A percentile compares a stretch with the other conserved stretches of the same genome.
phyloP scores from a whole-genome alignment of 2,797 vertebrate genomes.

The Enteromius unitaeniatus region DNA sequence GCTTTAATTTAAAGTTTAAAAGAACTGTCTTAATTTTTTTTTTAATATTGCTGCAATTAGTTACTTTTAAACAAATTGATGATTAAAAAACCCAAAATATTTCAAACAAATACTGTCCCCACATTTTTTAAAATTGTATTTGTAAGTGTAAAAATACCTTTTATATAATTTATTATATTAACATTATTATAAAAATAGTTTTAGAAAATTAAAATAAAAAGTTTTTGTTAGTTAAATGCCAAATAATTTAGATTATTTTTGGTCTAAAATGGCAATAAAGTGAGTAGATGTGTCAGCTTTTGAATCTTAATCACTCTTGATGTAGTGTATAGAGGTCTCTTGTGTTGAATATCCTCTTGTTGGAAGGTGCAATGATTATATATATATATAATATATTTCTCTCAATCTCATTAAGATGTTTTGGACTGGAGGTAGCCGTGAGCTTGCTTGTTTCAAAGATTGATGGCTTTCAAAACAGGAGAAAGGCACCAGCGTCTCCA shows the following conservation, averaged over 20 bases:
- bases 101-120: not conserved
- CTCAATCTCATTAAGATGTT: not conserved
- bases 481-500: constrained; percentile 74
- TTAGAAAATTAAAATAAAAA: not conserved
- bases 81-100: no score
- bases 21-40: not conserved
- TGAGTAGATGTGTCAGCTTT: not conserved
- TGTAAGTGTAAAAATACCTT: not conserved
- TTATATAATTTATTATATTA: not conserved
- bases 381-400: not conserved
- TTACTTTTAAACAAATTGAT: not conserved
- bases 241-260: not conserved
- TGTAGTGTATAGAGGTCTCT: not conserved
- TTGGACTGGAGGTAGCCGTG: not conserved
- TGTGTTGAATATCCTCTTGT: not conserved
- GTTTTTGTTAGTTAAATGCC: not conserved
- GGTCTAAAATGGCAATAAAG: not conserved
- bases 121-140: not conserved
- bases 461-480: constrained; percentile 77
- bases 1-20: not conserved
- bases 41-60: not conserved
- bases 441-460: constrained; percentile 58
- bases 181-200: not conserved
- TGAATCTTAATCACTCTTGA: no score
- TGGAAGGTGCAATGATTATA: not conserved